A percentile compares a stretch with the other conserved stretches of the same genome.
Conservation (phyloP, 2,113 vertebrate genomes). For the Cromileptes altivelis region DNA sequence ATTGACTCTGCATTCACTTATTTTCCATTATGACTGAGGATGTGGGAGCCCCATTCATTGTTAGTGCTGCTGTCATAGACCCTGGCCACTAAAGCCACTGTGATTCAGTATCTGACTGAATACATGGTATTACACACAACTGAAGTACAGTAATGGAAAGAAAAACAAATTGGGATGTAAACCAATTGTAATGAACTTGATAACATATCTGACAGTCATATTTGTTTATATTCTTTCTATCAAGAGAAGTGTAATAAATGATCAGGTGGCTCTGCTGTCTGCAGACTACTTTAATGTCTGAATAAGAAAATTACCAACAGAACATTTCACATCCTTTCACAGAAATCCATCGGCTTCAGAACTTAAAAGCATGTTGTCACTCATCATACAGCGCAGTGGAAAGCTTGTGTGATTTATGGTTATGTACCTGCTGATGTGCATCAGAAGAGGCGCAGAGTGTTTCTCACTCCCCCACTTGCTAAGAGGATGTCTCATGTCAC, state of each 20-base stretch:
- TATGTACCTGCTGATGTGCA: neutral
- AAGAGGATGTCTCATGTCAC: neutral
- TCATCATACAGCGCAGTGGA: neutral
- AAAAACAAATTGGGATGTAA: neutral
- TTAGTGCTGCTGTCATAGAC: conserved; percentile 49
- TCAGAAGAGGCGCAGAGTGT: neutral
- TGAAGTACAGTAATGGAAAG: neutral
- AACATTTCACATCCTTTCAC: conserved; percentile 6
- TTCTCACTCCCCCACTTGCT: neutral
- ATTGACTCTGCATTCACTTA: conserved; percentile 36
- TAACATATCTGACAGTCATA: no score
- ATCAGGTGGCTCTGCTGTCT: neutral
- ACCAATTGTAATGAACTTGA: neutral
- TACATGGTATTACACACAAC: neutral
- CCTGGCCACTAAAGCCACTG: neutral
- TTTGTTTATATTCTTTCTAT: neutral
- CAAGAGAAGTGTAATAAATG: neutral
- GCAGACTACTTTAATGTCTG: neutral
- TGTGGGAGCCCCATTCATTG: conserved; percentile 26
- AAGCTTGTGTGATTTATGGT: conserved; percentile 4
- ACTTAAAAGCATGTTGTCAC: neutral
- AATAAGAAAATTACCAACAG: neutral
- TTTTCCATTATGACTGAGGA: conserved; percentile 49
- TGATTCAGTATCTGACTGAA: neutral
- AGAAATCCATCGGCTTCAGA: conserved; percentile 4